Base-by-base conservation (phyloP, 2,113 vertebrate genomes). In the Fregata magnificens region DNA sequence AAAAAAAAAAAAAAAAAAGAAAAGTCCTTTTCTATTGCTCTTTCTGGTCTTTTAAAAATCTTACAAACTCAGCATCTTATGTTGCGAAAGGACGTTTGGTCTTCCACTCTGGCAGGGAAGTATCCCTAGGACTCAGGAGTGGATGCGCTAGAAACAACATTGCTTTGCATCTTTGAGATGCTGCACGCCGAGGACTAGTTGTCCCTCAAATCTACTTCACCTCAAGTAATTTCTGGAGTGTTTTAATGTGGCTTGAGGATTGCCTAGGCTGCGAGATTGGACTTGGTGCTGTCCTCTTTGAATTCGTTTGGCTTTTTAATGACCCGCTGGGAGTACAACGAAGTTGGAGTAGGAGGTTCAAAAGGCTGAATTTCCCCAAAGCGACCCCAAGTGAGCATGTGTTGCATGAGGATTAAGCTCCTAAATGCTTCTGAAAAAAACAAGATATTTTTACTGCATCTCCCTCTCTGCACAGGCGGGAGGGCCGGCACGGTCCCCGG, bases 401-500 rank as follows among this genome's bases (percentile, higher is more conserved):
- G 38, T 8, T 72, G 7, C 34, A 1, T 18, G 28, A 74, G 38
- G n/a, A 47, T 49, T 62, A 49, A 84, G n/a, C 9, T 44, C 44
- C n/a, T 42, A 58, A 90, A 50, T 34, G 7, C 21, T 69, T 63
- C 24, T 52, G 53, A 22, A 86, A 73, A 76, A 77, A 63, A 2
- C 13, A 56, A 19, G 11, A 3, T 58, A 2, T 36, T 82, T 87
- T 70, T 40, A 19, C 32, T 78, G 44, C 47, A 14, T 36, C 19
- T 73, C 16, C 59, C 11, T 6, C 47, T 82, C 42, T 0, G 1
- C 4, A 3, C 31, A 31, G 36, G 21, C 6, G 3, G 38, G 58
- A 61, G 29, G 8, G 15, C 26, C 2, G 2, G 56, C 0, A 2
- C 3, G 3, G 40, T 38, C 26, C 22, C 21, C 5, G 7, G 61